A percentile compares a stretch with the other conserved stretches of the same genome.
Evolutionary conservation across 1,140 invertebrate genomes (phyloP).

Genomic region (Apis mellifera): DNA sequence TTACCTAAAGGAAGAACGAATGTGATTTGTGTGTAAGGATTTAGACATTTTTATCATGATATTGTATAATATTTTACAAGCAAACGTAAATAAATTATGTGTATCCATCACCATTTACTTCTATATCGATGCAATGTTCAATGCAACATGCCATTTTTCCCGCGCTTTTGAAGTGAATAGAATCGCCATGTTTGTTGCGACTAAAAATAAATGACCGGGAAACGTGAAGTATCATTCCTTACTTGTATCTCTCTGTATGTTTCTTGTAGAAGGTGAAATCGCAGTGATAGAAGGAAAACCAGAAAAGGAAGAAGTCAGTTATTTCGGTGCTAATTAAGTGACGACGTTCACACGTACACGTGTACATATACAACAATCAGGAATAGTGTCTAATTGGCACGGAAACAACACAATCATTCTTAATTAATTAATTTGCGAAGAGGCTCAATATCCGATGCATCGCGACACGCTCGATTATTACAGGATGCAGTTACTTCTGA

Average conservation of each 20-base stretch:
- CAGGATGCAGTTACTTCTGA: constrained; percentile 45
- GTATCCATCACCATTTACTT: background rate
- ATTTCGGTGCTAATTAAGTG: constrained; percentile 74
- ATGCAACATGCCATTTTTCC: background rate
- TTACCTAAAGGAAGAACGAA: background rate
- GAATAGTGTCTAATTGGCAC: constrained; percentile 63
- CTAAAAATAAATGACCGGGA: constrained; percentile 20
- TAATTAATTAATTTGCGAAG: constrained; percentile 66
- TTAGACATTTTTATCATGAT: background rate
- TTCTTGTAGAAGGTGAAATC: constrained; percentile 15
- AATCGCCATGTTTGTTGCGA: background rate
- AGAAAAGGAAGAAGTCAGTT: constrained; percentile 54
- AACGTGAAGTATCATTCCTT: background rate
- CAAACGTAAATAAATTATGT: background rate
- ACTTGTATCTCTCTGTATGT: background rate
- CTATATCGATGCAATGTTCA: background rate
- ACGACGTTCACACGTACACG: constrained; percentile 6
- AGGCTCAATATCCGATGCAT: constrained; percentile 33
- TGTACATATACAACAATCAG: background rate
- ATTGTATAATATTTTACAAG: no score
- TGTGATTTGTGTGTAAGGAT: background rate
- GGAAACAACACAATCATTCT: constrained; percentile 40
- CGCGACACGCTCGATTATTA: constrained; percentile 9
- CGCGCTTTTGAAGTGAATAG: background rate
- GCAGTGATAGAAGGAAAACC: constrained; percentile 6